Evolutionary conservation across 2,888 invertebrate genomes (phyloP).

Genomic region (Macrophya annulata): DNA sequence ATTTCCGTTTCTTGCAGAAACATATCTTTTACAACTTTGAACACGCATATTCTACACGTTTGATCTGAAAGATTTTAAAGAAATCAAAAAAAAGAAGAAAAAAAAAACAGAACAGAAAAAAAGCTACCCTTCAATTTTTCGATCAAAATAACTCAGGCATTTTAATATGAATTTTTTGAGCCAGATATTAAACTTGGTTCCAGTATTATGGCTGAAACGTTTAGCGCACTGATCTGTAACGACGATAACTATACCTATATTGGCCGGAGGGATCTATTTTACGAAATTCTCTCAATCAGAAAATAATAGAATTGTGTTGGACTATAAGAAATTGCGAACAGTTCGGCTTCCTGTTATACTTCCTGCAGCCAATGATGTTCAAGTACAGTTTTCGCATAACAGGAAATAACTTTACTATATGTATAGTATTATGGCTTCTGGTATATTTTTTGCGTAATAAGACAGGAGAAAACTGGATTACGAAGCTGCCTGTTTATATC

Average conservation of each 20-base stretch:
- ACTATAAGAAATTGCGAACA: neutral
- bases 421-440: slow-evolving; percentile 10
- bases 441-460: slow-evolving; percentile 9
- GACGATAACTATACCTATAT: neutral
- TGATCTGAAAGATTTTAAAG: neutral
- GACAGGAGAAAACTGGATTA: neutral
- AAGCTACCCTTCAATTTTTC: neutral
- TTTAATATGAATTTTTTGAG: neutral
- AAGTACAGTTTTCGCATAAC: neutral
- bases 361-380: neutral
- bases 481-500: slow-evolving; percentile 23
- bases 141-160: neutral
- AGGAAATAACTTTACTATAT: slow-evolving; percentile 30
- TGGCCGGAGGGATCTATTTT: neutral
- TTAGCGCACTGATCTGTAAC: neutral
- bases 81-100: too few relatives aligned
- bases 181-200: neutral
- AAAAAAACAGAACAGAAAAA: neutral
- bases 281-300: neutral
- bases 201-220: neutral
- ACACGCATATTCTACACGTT: neutral
- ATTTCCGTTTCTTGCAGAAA: neutral
- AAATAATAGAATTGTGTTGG: neutral
- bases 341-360: slow-evolving; percentile 6
- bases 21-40: neutral